Evolutionary conservation across 53 echinoderm and acorn worm genomes (phyloP).

Genomic region (Henricia sp.): DNA sequence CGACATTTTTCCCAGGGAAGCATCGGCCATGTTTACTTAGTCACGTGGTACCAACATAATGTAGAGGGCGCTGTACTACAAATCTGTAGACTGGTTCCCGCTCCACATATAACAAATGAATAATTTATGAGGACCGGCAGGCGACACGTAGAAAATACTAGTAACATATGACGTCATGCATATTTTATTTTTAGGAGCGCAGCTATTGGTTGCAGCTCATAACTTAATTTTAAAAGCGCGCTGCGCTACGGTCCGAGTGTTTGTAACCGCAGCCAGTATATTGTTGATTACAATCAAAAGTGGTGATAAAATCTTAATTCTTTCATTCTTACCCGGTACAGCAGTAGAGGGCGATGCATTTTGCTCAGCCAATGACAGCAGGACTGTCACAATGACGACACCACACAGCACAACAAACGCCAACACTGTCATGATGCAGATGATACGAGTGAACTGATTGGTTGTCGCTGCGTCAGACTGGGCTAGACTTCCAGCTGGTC

Average conservation of each 20-base stretch:
- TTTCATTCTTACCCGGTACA: not conserved
- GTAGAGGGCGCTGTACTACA: slow-evolving; percentile 17
- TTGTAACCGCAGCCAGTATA: too few relatives aligned
- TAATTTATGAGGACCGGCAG: too few relatives aligned
- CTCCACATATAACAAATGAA: too few relatives aligned
- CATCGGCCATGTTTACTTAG: slow-evolving; percentile 37
- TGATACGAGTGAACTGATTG: not conserved
- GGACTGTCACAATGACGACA: not conserved
- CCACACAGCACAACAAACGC: not conserved
- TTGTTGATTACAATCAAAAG: too few relatives aligned
- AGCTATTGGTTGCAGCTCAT: too few relatives aligned
- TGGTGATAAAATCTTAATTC: too few relatives aligned
- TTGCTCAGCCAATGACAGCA: not conserved
- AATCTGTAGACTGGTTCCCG: not conserved
- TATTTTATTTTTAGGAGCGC: too few relatives aligned
- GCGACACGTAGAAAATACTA: too few relatives aligned
- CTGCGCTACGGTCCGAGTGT: too few relatives aligned
- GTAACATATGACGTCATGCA: too few relatives aligned
- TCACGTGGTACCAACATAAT: slow-evolving; percentile 13
- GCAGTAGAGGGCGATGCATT: not conserved
- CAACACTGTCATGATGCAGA: not conserved
- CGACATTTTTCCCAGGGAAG: not conserved
- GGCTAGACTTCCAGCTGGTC: slow-evolving; percentile 1
- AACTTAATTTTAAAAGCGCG: too few relatives aligned
- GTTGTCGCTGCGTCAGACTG: not conserved